phyloP scores from a whole-genome alignment of 2,113 vertebrate species.

The Pogona vitticeps region DNA sequence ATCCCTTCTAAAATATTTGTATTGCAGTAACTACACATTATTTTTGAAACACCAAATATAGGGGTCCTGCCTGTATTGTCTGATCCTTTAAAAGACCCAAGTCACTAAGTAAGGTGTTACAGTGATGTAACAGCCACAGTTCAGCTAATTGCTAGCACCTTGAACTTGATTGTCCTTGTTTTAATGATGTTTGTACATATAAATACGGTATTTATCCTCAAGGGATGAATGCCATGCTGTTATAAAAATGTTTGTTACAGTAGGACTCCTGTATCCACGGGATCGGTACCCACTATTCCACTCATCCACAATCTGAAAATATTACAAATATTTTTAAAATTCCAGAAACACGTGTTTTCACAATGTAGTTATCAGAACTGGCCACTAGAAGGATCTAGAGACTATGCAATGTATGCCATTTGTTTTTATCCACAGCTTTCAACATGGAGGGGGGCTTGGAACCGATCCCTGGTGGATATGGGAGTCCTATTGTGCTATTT shows the following conservation, averaged over 20 bases:
- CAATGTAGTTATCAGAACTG: no score
- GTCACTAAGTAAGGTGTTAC: slow-evolving; percentile 6
- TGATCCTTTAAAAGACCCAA: slow-evolving; percentile 36
- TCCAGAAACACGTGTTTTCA: no score
- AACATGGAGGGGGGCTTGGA: no score
- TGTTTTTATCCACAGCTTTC: no score
- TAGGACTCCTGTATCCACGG: no score
- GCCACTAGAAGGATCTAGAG: no score
- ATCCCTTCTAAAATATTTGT: slow-evolving; percentile 63
- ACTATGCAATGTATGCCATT: no score
- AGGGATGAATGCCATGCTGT: slow-evolving; percentile 59
- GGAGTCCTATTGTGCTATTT: slow-evolving; percentile 1
- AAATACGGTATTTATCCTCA: slow-evolving; percentile 42
- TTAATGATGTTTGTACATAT: slow-evolving; percentile 41
- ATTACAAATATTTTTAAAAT: no score
- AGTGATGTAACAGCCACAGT: slow-evolving; percentile 45
- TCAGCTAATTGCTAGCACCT: slow-evolving; percentile 35
- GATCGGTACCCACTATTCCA: no score
- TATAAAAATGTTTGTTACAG: slow-evolving; percentile 15
- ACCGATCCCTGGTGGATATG: no score
- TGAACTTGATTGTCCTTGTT: slow-evolving; percentile 34
- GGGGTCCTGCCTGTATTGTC: slow-evolving; percentile 35
- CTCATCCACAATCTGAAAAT: no score
- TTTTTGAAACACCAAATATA: slow-evolving; percentile 50
- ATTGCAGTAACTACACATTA: slow-evolving; percentile 47